A percentile compares a stretch with the other conserved stretches of the same genome.
phyloP scores from a whole-genome alignment of 1,140 invertebrate species.

The Brachionus koreanus region DNA sequence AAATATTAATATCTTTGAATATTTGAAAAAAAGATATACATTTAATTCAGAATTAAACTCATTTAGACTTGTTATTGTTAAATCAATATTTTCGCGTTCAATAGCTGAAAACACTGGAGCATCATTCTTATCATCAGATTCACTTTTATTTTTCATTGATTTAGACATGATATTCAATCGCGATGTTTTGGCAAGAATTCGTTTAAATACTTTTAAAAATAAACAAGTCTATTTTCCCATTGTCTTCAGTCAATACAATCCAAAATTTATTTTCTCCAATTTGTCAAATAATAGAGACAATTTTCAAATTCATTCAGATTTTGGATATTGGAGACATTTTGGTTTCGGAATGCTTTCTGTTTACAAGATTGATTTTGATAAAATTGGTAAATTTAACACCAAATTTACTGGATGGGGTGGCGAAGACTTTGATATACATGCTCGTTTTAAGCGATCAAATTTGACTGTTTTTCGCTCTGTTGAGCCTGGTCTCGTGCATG shows the following conservation, averaged over 20 bases:
- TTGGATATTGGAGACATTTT: conserved; percentile 86
- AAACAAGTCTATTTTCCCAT: conserved; percentile 88
- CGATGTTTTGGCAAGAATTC: conserved; percentile 55
- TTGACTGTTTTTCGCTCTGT: conserved; percentile 71
- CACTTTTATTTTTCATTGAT: conserved; percentile 67
- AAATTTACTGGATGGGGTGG: conserved; percentile 68
- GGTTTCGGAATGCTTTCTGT: conserved; percentile 92
- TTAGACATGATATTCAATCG: conserved; percentile 61
- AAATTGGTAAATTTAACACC: conserved; percentile 72
- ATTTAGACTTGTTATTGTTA: neutral
- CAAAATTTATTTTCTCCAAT: conserved; percentile 48
- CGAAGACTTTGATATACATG: conserved; percentile 69
- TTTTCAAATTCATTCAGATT: conserved; percentile 82
- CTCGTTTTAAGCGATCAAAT: conserved; percentile 67
- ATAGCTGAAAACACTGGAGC: conserved; percentile 56
- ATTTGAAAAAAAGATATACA: neutral
- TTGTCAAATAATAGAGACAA: conserved; percentile 84
- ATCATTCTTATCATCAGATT: conserved; percentile 60
- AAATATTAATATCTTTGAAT: neutral
- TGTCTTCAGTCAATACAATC: conserved; percentile 91
- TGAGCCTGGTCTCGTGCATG: conserved; percentile 82
- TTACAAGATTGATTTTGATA: conserved; percentile 77
- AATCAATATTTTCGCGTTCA: neutral
- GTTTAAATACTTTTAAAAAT: conserved; percentile 71
- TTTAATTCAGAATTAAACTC: neutral